Evolutionary conservation across 2,113 vertebrate genomes (phyloP).

Genomic region (Stigmatopora argus): DNA sequence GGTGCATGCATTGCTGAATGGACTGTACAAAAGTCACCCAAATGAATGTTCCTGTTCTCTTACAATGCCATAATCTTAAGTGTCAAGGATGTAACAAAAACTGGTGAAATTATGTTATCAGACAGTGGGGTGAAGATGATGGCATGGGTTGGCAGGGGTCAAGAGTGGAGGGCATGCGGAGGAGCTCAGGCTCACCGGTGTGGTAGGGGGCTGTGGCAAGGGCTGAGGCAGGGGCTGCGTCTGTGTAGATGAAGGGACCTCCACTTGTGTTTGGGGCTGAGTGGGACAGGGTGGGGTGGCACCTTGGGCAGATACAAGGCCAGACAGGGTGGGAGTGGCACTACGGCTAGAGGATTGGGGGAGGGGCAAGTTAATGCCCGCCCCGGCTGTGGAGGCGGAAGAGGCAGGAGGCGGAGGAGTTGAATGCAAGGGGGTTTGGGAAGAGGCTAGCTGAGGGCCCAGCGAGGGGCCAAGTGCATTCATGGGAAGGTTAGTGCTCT

Average conservation of each 20-base stretch:
- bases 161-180: conserved; percentile 50
- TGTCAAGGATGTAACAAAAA: conserved; percentile 43
- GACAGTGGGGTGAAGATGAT: conserved; percentile 38
- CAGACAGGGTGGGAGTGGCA: conserved; percentile 81
- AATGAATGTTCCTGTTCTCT: conserved; percentile 13
- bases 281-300: conserved; percentile 75
- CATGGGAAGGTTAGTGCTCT: conserved; percentile 83
- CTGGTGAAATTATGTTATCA: conserved; percentile 39
- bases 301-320: conserved; percentile 76
- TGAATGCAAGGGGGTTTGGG: conserved; percentile 83
- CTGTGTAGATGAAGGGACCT: conserved; percentile 69
- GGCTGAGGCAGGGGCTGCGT: conserved; percentile 72
- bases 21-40: conserved; percentile 17
- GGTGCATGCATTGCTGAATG: conserved; percentile 44
- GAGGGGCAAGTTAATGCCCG: conserved; percentile 73
- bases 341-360: conserved; percentile 84
- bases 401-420: conserved; percentile 72
- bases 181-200: conserved; percentile 82
- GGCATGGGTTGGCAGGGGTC: conserved; percentile 40
- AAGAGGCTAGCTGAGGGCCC: conserved; percentile 78
- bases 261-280: conserved; percentile 80
- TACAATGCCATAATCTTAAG: conserved; percentile 24
- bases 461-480: conserved; percentile 81
- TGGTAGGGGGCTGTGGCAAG: conserved; percentile 83
- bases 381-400: conserved; percentile 59